Conservation (phyloP, 2,888 invertebrate genomes). For the Himalopsyche anomala region DNA sequence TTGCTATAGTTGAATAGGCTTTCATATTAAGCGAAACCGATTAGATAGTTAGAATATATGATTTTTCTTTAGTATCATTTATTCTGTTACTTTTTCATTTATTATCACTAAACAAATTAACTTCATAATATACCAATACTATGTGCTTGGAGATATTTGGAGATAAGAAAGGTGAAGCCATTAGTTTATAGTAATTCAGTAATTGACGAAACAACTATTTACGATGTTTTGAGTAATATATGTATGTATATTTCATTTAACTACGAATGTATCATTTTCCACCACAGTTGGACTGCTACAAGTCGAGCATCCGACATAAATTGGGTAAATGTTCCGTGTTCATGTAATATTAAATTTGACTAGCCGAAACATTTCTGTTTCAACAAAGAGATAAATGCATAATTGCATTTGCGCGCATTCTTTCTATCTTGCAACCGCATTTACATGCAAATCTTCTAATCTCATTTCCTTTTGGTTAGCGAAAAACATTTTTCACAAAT, state of each 20-base stretch:
- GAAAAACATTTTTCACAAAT: background rate
- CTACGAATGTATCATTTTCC: background rate
- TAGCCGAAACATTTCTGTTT: conserved; percentile 23
- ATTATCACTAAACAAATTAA: no score
- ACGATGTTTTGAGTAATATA: no score
- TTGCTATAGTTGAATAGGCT: no score
- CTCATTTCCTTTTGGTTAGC: conserved; percentile 16
- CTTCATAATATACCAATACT: no score
- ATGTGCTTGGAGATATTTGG: no score
- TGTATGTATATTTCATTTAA: background rate
- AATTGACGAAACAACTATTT: no score
- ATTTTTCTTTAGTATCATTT: no score
- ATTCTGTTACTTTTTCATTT: no score
- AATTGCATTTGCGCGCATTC: conserved; percentile 34
- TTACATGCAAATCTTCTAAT: conserved; percentile 23
- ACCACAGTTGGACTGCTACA: background rate
- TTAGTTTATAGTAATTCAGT: no score
- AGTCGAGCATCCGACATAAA: background rate
- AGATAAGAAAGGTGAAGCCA: no score
- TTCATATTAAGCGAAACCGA: no score
- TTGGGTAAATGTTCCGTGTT: background rate
- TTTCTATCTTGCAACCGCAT: conserved; percentile 26
- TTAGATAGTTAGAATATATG: no score
- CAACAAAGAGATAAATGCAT: conserved; percentile 15
- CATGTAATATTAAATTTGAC: conserved; percentile 27